Conservation (phyloP, 2,888 invertebrate genomes). For the Troides aeacus region DNA sequence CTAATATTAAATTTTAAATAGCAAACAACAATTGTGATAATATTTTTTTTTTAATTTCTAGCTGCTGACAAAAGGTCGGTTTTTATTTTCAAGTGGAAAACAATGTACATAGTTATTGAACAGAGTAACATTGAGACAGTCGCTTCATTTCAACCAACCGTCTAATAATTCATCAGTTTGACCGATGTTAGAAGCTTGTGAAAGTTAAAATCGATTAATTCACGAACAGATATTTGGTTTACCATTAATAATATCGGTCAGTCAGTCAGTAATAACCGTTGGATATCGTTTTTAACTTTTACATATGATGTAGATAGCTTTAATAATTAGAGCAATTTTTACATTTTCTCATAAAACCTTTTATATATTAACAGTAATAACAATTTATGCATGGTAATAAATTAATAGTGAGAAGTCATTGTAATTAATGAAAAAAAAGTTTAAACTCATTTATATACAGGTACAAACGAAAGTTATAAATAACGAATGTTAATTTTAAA, state of each 20-base stretch:
- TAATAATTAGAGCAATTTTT: too few relatives aligned
- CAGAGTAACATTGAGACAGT: slow-evolving; percentile 17
- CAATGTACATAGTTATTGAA: slow-evolving; percentile 5
- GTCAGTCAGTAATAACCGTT: neutral
- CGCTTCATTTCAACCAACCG: slow-evolving; percentile 23
- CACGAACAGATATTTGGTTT: slow-evolving; percentile 37
- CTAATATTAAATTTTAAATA: too few relatives aligned
- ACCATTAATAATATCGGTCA: slow-evolving; percentile 2
- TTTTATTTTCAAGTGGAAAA: neutral
- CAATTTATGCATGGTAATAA: too few relatives aligned
- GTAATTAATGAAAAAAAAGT: too few relatives aligned
- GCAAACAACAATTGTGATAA: too few relatives aligned
- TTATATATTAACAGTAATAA: too few relatives aligned
- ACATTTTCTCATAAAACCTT: too few relatives aligned
- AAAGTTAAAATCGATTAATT: slow-evolving; percentile 52
- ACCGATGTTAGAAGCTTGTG: slow-evolving; percentile 44
- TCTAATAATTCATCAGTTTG: slow-evolving; percentile 45
- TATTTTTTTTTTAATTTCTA: too few relatives aligned
- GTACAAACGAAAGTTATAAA: too few relatives aligned
- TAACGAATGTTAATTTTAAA: too few relatives aligned
- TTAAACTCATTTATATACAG: too few relatives aligned
- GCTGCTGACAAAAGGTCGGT: neutral
- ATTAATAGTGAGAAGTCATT: too few relatives aligned
- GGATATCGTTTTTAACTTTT: slow-evolving; percentile 16
- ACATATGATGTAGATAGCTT: neutral